Conservation (phyloP, 2,888 invertebrate species). For the Drosophila basisetae region DNA sequence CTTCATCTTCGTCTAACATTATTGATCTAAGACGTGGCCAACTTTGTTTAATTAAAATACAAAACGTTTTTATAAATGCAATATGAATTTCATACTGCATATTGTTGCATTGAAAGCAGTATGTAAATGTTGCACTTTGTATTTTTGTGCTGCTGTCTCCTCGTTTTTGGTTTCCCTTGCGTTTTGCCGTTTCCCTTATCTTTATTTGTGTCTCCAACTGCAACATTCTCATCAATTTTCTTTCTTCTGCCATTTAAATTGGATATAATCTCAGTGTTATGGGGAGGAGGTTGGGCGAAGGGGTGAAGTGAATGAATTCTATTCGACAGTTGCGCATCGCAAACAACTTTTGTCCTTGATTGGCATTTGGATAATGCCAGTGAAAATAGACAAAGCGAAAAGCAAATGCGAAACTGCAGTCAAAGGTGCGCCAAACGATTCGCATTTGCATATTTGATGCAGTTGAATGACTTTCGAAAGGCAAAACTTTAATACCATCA, state of each 20-base stretch:
- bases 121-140: not conserved
- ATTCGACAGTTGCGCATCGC: conserved; percentile 27
- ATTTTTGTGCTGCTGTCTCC: not conserved
- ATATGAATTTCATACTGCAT: not conserved
- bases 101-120: not conserved
- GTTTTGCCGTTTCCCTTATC: conserved; percentile 11
- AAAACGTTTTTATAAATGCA: not conserved
- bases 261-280: conserved; percentile 11
- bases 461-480: conserved; percentile 62
- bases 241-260: conserved; percentile 26
- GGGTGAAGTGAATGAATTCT: conserved; percentile 5
- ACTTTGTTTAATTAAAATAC: not conserved
- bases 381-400: conserved; percentile 42
- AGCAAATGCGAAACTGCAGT: conserved; percentile 26
- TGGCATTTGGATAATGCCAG: conserved; percentile 63
- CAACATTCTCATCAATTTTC: conserved; percentile 23
- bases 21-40: not conserved
- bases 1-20: not conserved
- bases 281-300: not conserved
- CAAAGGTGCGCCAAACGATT: conserved; percentile 58
- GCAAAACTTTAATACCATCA: conserved; percentile 53
- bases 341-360: conserved; percentile 58
- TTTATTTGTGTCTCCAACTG: conserved; percentile 8
- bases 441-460: conserved; percentile 74
- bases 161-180: not conserved